These are phyloP conservation scores for Siphamia tubifer DNA, from an alignment of 2,113 vertebrate genomes.

Conservation along the genomic window DNA sequence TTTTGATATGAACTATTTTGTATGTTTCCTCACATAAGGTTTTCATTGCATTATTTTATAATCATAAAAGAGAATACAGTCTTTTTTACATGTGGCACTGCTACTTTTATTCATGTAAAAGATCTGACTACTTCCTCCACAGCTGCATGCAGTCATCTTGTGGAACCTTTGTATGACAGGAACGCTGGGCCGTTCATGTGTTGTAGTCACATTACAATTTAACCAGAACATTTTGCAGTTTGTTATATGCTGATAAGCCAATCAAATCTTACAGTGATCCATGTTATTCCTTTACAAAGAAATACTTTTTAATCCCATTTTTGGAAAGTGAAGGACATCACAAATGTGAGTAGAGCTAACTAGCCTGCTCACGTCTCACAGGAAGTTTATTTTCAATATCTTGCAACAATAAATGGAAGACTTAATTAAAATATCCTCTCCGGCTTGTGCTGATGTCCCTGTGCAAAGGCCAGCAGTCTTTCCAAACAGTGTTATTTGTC, in stretches of 20 bases:
- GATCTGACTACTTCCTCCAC: too few species aligned
- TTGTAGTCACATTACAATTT: background rate
- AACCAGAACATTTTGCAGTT: background rate
- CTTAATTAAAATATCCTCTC: constrained; percentile 67
- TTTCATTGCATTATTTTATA: too few species aligned
- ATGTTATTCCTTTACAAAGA: background rate
- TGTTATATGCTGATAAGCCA: background rate
- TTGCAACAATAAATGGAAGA: constrained; percentile 63
- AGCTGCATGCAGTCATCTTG: too few species aligned
- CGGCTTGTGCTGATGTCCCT: background rate
- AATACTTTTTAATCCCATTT: background rate
- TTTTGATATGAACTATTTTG: too few species aligned
- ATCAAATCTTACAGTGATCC: background rate
- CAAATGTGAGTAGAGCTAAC: constrained; percentile 18
- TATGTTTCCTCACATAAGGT: too few species aligned
- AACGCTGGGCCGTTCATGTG: background rate
- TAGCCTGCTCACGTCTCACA: background rate
- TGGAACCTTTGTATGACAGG: too few species aligned
- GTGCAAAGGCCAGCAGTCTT: constrained; percentile 34
- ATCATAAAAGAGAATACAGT: too few species aligned
- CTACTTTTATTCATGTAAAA: too few species aligned
- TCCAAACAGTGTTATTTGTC: constrained; percentile 58
- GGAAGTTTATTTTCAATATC: constrained; percentile 63
- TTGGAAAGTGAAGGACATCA: constrained; percentile 11
- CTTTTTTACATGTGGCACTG: too few species aligned